These are phyloP conservation scores for Erpetoichthys calabaricus DNA, from an alignment of 2,797 vertebrate species.

Conservation along the genomic window DNA sequence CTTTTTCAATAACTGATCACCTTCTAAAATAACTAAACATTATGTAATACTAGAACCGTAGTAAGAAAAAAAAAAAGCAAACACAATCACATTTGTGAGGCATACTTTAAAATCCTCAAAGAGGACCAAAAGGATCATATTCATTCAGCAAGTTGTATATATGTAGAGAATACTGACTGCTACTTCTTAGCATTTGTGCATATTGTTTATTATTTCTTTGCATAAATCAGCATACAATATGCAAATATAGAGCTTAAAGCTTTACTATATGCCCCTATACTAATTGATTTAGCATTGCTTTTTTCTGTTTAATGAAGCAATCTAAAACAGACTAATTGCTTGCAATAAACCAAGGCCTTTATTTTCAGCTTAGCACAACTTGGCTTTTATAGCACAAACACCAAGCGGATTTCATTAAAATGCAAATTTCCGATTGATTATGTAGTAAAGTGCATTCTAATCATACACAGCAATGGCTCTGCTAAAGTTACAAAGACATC, in stretches of 20 bases:
- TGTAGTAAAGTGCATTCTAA: constrained; percentile 1
- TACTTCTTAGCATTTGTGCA: no score
- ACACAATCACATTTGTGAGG: no score
- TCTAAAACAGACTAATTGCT: background rate
- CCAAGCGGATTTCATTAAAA: constrained; percentile 1
- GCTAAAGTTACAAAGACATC: background rate
- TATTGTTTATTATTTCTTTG: background rate
- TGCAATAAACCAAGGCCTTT: constrained; percentile 2
- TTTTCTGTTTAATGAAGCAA: background rate
- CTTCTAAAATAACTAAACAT: no score
- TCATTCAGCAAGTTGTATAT: no score
- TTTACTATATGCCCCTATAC: background rate
- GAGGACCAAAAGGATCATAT: no score
- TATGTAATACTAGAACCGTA: no score
- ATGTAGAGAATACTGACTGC: no score
- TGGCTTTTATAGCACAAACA: background rate
- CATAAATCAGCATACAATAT: background rate
- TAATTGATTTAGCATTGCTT: background rate
- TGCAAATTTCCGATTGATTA: constrained; percentile 3
- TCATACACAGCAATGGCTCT: background rate
- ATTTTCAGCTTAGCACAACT: constrained; percentile 1
- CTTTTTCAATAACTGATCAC: no score
- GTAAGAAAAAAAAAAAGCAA: no score
- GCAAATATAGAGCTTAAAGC: background rate
- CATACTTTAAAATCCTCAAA: no score